phyloP scores from a whole-genome alignment of 2,888 invertebrate genomes.

The Drosophila paranaensis region DNA sequence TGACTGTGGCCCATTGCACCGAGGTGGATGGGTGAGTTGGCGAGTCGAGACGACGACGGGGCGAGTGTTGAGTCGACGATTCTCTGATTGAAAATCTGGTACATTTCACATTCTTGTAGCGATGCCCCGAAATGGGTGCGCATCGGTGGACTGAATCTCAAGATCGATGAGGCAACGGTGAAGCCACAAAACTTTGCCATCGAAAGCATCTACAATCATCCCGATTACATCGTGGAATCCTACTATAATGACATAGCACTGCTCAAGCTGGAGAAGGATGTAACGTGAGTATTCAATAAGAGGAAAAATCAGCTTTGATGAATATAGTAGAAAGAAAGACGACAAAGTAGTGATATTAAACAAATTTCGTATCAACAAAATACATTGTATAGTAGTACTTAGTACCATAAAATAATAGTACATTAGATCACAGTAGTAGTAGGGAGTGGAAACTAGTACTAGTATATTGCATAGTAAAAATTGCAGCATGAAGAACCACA shows the following conservation, averaged over 20 bases:
- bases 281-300: constrained; percentile 66
- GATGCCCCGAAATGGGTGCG: constrained; percentile 75
- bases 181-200: constrained; percentile 74
- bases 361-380: no score
- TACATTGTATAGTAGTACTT: no score
- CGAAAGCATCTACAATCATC: constrained; percentile 66
- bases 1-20: constrained; percentile 84
- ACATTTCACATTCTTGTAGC: constrained; percentile 48
- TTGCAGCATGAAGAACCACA: no score
- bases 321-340: no score
- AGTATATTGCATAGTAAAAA: no score
- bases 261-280: constrained; percentile 60
- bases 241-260: constrained; percentile 82
- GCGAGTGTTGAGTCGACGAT: not conserved
- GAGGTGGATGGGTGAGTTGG: constrained; percentile 71
- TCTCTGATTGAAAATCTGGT: not conserved
- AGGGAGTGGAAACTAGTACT: no score
- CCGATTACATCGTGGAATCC: constrained; percentile 62
- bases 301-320: not conserved
- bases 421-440: no score
- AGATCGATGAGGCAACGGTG: constrained; percentile 63
- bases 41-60: not conserved
- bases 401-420: no score
- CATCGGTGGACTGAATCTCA: constrained; percentile 80
- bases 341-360: no score